Evolutionary conservation across 2,888 invertebrate species (phyloP), one percentile per base, ranked within the genome.

Genomic region (Polylopha cassiicola): DNA sequence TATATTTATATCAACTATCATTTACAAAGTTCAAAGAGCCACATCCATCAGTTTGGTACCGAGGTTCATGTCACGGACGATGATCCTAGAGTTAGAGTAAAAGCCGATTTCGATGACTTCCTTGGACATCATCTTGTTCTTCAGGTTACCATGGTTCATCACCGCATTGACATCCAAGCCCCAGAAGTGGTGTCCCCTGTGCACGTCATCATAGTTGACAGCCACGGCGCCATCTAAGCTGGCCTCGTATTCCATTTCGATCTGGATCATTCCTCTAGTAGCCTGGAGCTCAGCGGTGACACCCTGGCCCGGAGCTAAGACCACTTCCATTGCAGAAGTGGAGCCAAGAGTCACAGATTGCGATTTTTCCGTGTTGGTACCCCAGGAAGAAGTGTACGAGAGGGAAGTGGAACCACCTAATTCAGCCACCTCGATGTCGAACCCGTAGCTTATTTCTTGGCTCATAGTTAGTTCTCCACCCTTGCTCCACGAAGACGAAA

Each of bases 181-280:
- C 46, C 53, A 59, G 49, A 57, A 59, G 33, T 57, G 55, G 29
- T 59, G 59, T 6, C 52, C 58, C 16, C 43, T 46, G 43, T 51
- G 50, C 0, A 23, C 13, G 0, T 28, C 29, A 2, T 15, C 20
- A 28, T 55, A 61, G 41, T 59, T 58, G 3, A 61, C 36, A 3
- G 55, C 53, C 1, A 43, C 36, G 8, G 27, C 31, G n/a, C 59
- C 61, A 3, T 50, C 51, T 2, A 59, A 20, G 17, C 27, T 49
- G 8, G 52, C 58, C 18, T 46, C 43, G 37, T 53, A 59, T 0
- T 55, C 32, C 2, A 59, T 37, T 21, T 65, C 45, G 2, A 72
- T 39, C 3, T 50, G 43, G 33, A 69, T 52, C 0, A 39, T 41
- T 0, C 53, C 58, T 22, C 50, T 52, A 0, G 58, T 64, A 0